A percentile compares a stretch with the other conserved stretches of the same genome.
Evolutionary conservation across 2,797 vertebrate species (phyloP).

Genomic region (Enteromius paludinosus): DNA sequence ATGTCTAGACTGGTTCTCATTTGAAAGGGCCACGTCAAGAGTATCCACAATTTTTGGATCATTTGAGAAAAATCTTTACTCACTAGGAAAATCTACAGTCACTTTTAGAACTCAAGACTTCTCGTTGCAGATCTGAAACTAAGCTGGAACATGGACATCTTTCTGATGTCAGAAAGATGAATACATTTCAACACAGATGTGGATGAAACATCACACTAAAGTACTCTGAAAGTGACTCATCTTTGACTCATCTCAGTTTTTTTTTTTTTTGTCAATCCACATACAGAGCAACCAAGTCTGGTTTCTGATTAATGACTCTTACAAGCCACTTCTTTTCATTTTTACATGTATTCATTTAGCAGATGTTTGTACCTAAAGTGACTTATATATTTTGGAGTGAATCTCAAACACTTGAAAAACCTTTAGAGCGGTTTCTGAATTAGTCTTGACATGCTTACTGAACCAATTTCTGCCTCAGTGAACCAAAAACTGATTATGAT

Average conservation of each 20-base stretch:
- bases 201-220: not conserved
- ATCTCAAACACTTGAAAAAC: not conserved
- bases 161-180: not conserved
- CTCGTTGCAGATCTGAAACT: not conserved
- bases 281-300: not conserved
- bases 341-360: not conserved
- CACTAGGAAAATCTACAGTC: not conserved
- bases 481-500: not conserved
- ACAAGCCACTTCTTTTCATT: not conserved
- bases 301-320: not conserved
- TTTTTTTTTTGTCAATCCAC: not conserved
- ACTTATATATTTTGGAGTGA: not conserved
- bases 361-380: not conserved
- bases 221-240: not conserved
- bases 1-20: slow-evolving; percentile 13
- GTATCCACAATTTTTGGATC: not conserved
- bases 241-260: not conserved
- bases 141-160: not conserved
- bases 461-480: not conserved
- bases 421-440: not conserved
- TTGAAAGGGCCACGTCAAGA: not conserved
- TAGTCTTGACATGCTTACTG: not conserved
- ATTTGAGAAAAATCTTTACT: not conserved
- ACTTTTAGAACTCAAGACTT: not conserved
- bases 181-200: slow-evolving; percentile 1